phyloP scores from a whole-genome alignment of 2,797 vertebrate genomes.

The Eutrigla gurnardus region DNA sequence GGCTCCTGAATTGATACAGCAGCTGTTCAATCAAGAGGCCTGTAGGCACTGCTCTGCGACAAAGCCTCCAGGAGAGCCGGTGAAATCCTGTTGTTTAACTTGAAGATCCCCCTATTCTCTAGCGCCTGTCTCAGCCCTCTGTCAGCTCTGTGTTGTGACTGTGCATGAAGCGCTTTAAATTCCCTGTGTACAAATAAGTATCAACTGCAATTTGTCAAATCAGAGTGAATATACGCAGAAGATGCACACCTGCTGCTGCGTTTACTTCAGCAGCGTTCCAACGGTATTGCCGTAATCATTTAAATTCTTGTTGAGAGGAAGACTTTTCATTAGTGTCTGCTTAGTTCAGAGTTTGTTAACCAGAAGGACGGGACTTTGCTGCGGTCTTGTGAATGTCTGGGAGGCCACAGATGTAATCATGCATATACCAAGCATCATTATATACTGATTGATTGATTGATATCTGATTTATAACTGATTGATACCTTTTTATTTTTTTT shows the following conservation, averaged over 20 bases:
- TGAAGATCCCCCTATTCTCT: constrained; percentile 41
- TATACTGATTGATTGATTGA: too few species aligned
- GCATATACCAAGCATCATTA: background rate
- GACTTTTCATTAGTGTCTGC: constrained; percentile 6
- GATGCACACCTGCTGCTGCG: constrained; percentile 48
- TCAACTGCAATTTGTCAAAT: constrained; percentile 66
- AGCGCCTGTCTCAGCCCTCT: constrained; percentile 34
- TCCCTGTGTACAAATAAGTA: constrained; percentile 50
- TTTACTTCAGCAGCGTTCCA: constrained; percentile 46
- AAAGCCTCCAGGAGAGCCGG: constrained; percentile 43
- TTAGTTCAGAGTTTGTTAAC: constrained; percentile 11
- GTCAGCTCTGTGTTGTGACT: constrained; percentile 32
- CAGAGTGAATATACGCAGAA: constrained; percentile 53
- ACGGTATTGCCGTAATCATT: constrained; percentile 55
- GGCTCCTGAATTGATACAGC: constrained; percentile 66
- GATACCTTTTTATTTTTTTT: background rate
- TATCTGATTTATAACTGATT: constrained; percentile 7
- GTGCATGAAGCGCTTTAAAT: constrained; percentile 35
- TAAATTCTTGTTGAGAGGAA: constrained; percentile 36
- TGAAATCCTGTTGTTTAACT: constrained; percentile 58
- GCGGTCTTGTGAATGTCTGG: background rate
- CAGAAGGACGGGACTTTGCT: background rate
- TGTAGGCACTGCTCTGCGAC: constrained; percentile 40
- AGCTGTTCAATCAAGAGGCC: constrained; percentile 69
- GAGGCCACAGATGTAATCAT: background rate